phyloP scores from a whole-genome alignment of 2,888 invertebrate genomes.

The Scaeva pyrastri region DNA sequence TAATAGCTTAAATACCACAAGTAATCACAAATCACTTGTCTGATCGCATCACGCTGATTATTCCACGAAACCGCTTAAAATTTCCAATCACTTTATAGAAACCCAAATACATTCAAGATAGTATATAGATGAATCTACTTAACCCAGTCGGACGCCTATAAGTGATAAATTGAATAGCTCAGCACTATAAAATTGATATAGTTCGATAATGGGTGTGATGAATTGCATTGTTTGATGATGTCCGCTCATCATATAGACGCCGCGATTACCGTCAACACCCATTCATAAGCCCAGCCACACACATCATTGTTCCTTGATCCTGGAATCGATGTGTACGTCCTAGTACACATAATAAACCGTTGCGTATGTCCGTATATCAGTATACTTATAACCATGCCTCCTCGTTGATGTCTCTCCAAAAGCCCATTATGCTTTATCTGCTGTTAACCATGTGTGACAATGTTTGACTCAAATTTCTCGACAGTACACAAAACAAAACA shows the following conservation, averaged over 20 bases:
- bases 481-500: conserved; percentile 42
- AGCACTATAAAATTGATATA: conserved; percentile 32
- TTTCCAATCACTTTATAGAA: not conserved
- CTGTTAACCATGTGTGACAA: conserved; percentile 56
- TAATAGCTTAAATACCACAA: too few species aligned
- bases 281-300: conserved; percentile 3
- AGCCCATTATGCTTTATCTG: conserved; percentile 50
- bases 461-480: conserved; percentile 62
- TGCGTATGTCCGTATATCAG: not conserved
- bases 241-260: conserved; percentile 17
- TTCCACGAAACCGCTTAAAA: too few species aligned
- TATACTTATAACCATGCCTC: conserved; percentile 1
- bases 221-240: conserved; percentile 46
- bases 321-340: not conserved
- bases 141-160: not conserved
- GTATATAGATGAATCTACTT: not conserved
- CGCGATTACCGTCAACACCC: conserved; percentile 6
- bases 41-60: too few species aligned
- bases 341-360: conserved; percentile 48
- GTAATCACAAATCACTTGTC: too few species aligned
- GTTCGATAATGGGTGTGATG: conserved; percentile 50
- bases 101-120: not conserved
- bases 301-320: conserved; percentile 14
- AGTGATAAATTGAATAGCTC: conserved; percentile 17
- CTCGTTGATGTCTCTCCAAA: not conserved